Evolutionary conservation across 2,113 vertebrate species (phyloP), one percentile per base, ranked within the genome.

Genomic region (Rhynchomys soricoides): DNA sequence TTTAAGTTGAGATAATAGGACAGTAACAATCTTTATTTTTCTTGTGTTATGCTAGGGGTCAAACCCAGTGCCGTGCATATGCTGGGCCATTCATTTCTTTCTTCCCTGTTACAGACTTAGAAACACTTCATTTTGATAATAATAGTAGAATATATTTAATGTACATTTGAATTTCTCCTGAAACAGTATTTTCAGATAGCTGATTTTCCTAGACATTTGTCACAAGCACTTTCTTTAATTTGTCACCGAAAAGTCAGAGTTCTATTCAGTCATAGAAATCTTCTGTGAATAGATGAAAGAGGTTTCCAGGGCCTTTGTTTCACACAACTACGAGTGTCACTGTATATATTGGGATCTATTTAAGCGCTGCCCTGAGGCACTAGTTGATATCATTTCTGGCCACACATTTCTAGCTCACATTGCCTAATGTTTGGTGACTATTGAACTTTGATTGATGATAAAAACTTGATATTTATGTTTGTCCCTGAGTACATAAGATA

Each of bases 161-260:
- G 17, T 90, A 52, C 85, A 94, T 10, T 93, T 91, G 70, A 66
- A 79, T 96, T 75, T 91, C 50, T 95, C 40, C 37, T 40, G 66
- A 82, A 59, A 71, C 89, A 0, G 19, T 64, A 40, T 48, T 74
- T 70, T 91, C 21, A 55, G 29, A 11, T 79, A 7, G 68, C 7
- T 94, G 40, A 29, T 75, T 81, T 77, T 77, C n/a, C 37, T 71
- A 79, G 50, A 96, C 62, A 45, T 96, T 96, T 89, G 62, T 74
- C 92, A 64, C 37, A 68, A 81, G 81, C 85, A 94, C 2, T 21
- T 68, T 83, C 40, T 34, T 81, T 88, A 94, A 77, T 66, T 81
- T 4, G 34, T 50, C 57, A 50, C 62, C 43, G 45, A 50, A 68
- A 64, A 83, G 6, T 24, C 52, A 24, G 55, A 34, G 21, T n/a